These are phyloP conservation scores for Nasonia oneida DNA, from an alignment of 2,888 invertebrate species.

Conservation along the genomic window DNA sequence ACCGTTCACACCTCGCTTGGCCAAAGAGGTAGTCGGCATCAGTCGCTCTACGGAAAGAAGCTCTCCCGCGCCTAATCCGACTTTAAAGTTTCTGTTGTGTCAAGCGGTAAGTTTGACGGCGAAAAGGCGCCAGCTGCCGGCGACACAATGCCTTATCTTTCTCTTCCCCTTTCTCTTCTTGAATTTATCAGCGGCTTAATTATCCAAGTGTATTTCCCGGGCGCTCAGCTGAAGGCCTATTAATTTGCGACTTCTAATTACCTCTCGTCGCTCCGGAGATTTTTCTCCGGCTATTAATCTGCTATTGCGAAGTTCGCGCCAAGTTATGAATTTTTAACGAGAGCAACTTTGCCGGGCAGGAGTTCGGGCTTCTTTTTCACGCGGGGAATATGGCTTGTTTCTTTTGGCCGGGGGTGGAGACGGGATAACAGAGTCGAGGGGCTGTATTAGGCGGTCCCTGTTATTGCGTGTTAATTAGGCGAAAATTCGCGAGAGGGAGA, in stretches of 20 bases:
- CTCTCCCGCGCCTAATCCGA: constrained; percentile 65
- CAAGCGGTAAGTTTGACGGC: constrained; percentile 68
- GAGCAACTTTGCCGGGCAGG: not conserved
- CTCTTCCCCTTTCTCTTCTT: constrained; percentile 39
- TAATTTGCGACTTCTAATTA: constrained; percentile 68
- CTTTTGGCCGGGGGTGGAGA: not conserved
- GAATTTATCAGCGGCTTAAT: constrained; percentile 71
- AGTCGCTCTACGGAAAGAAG: not conserved
- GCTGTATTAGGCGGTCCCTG: not conserved
- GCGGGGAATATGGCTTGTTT: not conserved
- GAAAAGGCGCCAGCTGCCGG: constrained; percentile 64
- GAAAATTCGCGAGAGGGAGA: not conserved
- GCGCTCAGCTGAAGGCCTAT: constrained; percentile 57
- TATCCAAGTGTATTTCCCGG: constrained; percentile 65
- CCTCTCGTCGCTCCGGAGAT: constrained; percentile 9
- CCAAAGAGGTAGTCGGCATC: too few relatives aligned
- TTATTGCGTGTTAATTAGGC: not conserved
- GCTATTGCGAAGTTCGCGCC: constrained; percentile 47
- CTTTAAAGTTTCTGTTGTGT: constrained; percentile 72
- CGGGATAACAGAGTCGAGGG: not conserved
- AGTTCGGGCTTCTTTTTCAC: not conserved
- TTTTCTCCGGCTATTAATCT: constrained; percentile 49
- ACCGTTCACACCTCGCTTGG: not conserved
- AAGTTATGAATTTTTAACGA: constrained; percentile 53
- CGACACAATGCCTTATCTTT: constrained; percentile 17